phyloP scores from a whole-genome alignment of 2,113 vertebrate species.

The Phylloscopus trochilus region DNA sequence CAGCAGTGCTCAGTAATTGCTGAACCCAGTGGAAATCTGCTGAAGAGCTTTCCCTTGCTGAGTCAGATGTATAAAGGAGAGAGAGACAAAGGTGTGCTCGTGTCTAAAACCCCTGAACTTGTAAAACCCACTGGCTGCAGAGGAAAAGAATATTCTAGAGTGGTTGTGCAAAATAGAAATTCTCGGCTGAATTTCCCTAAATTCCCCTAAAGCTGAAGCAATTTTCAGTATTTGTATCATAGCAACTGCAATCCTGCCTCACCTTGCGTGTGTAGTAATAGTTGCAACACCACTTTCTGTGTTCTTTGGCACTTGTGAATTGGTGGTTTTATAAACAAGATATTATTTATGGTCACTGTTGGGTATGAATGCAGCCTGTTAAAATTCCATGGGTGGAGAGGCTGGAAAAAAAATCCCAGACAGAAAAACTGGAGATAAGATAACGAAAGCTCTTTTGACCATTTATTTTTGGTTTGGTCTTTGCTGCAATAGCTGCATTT shows the following conservation, averaged over 20 bases:
- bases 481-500: not conserved
- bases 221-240: not conserved
- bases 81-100: not conserved
- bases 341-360: not conserved
- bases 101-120: not conserved
- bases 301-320: not conserved
- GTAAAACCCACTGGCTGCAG: not conserved
- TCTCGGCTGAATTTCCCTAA: not conserved
- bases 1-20: not conserved
- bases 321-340: not conserved
- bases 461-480: not conserved
- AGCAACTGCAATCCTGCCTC: not conserved
- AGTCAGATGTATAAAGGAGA: not conserved
- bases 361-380: not conserved
- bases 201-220: not conserved
- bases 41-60: not conserved
- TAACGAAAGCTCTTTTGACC: not conserved
- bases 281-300: not conserved
- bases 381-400: not conserved
- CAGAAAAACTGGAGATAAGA: not conserved
- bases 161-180: not conserved
- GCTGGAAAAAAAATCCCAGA: not conserved
- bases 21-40: constrained; percentile 8
- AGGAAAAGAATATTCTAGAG: not conserved
- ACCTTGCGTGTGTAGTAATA: not conserved